Evolutionary conservation across 2,797 vertebrate genomes (phyloP).

Genomic region (Notolepis coatsorum): DNA sequence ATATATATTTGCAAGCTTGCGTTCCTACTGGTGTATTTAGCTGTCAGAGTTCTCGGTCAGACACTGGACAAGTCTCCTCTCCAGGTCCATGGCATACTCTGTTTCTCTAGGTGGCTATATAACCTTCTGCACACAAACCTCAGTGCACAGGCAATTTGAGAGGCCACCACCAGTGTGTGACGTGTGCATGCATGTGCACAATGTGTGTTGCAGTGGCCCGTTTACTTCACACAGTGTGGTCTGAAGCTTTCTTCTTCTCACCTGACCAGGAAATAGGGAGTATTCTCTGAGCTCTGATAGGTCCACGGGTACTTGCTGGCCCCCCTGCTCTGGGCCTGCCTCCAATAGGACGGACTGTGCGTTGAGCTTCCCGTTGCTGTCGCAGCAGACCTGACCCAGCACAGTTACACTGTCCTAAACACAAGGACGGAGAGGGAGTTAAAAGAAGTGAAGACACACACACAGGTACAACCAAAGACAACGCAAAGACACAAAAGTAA

Average conservation of each 20-base stretch:
- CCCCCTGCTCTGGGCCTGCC: constrained; percentile 87
- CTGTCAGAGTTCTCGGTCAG: constrained; percentile 81
- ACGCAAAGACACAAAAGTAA: no score
- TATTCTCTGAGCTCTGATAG: constrained; percentile 90
- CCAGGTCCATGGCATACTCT: constrained; percentile 75
- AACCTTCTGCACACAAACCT: constrained; percentile 73
- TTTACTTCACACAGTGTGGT: background rate
- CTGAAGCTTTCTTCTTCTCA: constrained; percentile 52
- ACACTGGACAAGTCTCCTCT: constrained; percentile 52
- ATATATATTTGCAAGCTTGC: background rate
- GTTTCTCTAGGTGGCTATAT: constrained; percentile 73
- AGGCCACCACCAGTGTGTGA: constrained; percentile 54
- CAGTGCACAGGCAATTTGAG: constrained; percentile 74
- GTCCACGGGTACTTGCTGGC: constrained; percentile 86
- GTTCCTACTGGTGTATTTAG: background rate
- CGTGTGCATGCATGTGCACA: background rate
- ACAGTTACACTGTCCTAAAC: constrained; percentile 84
- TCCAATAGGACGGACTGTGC: constrained; percentile 89
- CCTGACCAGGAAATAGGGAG: constrained; percentile 97
- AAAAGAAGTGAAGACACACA: background rate
- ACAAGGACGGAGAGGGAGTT: background rate
- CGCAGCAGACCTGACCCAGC: constrained; percentile 91
- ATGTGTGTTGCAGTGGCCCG: background rate
- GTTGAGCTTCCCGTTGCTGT: constrained; percentile 93
- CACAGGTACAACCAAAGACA: no score